Conservation (phyloP, 2,113 vertebrate genomes). For the Ceyx cyanopectus region DNA sequence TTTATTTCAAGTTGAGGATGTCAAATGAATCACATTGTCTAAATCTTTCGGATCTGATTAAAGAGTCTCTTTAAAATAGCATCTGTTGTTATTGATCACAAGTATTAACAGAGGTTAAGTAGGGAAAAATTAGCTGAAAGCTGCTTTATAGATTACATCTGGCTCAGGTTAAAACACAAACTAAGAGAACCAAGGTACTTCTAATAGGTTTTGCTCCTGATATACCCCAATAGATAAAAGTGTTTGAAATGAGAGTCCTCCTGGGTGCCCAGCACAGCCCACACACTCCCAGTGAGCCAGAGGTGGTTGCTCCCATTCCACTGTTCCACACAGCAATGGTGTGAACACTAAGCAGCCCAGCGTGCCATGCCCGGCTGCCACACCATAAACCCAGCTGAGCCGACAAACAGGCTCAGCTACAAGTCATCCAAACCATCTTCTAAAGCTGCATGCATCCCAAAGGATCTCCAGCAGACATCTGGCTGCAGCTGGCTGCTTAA, state of each 20-base stretch:
- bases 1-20: neutral
- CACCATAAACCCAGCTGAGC: neutral
- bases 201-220: neutral
- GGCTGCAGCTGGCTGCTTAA: slow-evolving; percentile 37
- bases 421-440: neutral
- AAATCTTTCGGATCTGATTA: neutral
- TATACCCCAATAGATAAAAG: neutral
- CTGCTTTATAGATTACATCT: neutral
- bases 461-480: slow-evolving; percentile 5
- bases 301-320: neutral
- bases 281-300: too few relatives aligned
- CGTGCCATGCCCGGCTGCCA: fast-evolving
- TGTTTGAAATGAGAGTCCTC: neutral
- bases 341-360: fast-evolving
- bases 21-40: neutral
- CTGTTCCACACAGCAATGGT: fast-evolving
- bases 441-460: neutral
- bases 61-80: neutral
- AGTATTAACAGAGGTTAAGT: neutral
- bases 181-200: neutral
- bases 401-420: neutral
- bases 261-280: neutral
- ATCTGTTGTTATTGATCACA: neutral
- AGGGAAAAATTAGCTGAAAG: neutral
- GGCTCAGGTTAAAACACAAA: neutral